These are phyloP conservation scores for Ptychadena robeensis DNA, from an alignment of 2,797 vertebrate genomes.

Conservation along the genomic window DNA sequence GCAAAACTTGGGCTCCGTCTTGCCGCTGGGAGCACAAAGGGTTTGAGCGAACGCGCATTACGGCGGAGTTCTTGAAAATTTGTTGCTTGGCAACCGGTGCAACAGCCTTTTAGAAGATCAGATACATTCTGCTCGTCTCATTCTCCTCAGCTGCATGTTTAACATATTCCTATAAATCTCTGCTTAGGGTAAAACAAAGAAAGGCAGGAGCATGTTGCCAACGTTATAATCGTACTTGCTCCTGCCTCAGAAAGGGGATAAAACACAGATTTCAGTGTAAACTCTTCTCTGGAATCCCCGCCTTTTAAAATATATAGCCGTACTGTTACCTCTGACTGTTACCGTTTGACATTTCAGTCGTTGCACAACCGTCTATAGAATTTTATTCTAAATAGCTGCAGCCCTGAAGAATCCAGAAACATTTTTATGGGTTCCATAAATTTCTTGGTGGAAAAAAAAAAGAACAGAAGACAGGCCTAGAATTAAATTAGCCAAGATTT, in stretches of 20 bases:
- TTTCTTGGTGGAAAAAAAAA: no score
- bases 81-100: constrained; percentile 37
- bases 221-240: constrained; percentile 6
- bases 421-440: not conserved
- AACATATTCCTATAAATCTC: constrained; percentile 30
- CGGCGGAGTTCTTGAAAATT: constrained; percentile 24
- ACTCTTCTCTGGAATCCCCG: constrained; percentile 6
- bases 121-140: constrained; percentile 31
- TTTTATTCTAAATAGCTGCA: not conserved
- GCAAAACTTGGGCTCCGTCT: constrained; percentile 19
- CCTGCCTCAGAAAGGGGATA: not conserved
- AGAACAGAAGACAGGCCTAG: no score
- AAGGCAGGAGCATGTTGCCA: not conserved
- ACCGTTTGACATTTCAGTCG: not conserved
- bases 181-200: constrained; percentile 41
- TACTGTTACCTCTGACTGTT: not conserved
- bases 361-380: not conserved
- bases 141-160: constrained; percentile 40
- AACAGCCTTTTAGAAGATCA: constrained; percentile 52
- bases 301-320: not conserved
- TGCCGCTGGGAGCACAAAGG: constrained; percentile 32
- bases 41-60: not conserved
- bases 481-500: no score
- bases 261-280: not conserved
- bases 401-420: not conserved